Base-by-base conservation (phyloP, 2,888 invertebrate genomes). In the Aphodius granarius region DNA sequence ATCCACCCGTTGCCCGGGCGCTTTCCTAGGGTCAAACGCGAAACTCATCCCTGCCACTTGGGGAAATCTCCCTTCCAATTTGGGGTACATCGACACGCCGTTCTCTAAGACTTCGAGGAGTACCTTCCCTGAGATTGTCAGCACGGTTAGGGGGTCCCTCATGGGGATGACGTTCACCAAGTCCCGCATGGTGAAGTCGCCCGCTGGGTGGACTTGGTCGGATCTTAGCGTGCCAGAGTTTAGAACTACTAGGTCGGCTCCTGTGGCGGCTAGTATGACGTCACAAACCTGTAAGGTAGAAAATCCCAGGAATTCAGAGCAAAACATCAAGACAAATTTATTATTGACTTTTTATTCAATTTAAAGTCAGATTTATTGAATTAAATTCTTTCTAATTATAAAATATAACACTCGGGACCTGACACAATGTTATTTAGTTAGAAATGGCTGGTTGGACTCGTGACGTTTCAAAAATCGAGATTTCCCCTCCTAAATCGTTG, bases 221-320 rank as follows among this genome's bases (percentile, higher is more conserved):
- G 94, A 94, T 68, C 95, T 88, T 80, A 95, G 91, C 16, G 95
- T 95, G n/a, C 95, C 97, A 0, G 96, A 95, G 87, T 97, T 97
- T 66, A 97, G 87, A 16, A 97, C 86, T 6, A 95, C 95, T 72
- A 95, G 88, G 85, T 97, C 97, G 0, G 96, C 95, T 0, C 94
- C 94, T 0, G 95, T 95, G 6, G 95, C 94, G 0, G 96, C 94
- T 76, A 97, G 87, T 76, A 96, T 91, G 13, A 96, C 92, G 84
- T 94, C 94, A 83, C 94, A 94, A 70, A 94, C 86, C 86, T 88
- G 82, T 20, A 79, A 81, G 73, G 63, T 76, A 23, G 70, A 62
- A 19, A 68, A 64, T 65, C 6, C 6, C 9, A 0, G 3, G 19
- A 65, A 16, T 20, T 63, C n/a, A n/a, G n/a, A n/a, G n/a, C 22